Base-by-base conservation (phyloP, 2,797 vertebrate species). In the Parauchenoglanis punctatus region DNA sequence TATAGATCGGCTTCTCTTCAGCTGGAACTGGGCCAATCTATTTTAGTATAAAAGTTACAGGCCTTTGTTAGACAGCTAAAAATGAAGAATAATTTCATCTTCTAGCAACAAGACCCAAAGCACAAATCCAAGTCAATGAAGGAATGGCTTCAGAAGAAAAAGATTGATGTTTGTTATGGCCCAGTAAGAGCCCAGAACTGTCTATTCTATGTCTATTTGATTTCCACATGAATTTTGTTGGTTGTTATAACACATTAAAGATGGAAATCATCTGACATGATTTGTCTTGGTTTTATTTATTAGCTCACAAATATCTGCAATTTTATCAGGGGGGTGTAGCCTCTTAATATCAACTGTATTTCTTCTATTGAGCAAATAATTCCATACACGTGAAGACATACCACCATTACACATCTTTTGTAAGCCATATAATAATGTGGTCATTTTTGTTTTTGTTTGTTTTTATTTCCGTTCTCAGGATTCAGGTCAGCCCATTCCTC, bases 401-500 rank as follows among this genome's bases (percentile, higher is more conserved):
- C 35, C 35, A 82, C 13, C 7, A 31, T 52, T 52, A 82, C 2
- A 61, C 11, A 17, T 63, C 6, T 0, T 46, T 54, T 61, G 65
- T 54, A 75, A 49, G 78, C 28, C 63, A 82, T 78, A n/a, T 86
- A 86, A n/a, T 35, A 49, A 81, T 88, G 7, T 87, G 40, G 87
- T 10, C 61, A 25, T 59, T 52, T 68, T 70, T n/a, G 63, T 58
- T 28, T 82, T 65, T 82, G 25, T 87, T 8, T 65, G 91, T 85
- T 90, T 18, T 20, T 1, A 13, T 8, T 15, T 59, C 23, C 52
- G 17, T 84, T 90, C 90, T 68, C 91, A 96, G 95, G 95, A 96
- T 88, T 96, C 95, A 68, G 95, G 95, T 18, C 98, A 99, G 94
- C 95, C 97, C 56, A 99, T 99, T 92, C 99, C 99, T 0, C 95